These are phyloP conservation scores for Narcine bancroftii DNA, from an alignment of 2,113 vertebrate species.

Conservation along the genomic window DNA sequence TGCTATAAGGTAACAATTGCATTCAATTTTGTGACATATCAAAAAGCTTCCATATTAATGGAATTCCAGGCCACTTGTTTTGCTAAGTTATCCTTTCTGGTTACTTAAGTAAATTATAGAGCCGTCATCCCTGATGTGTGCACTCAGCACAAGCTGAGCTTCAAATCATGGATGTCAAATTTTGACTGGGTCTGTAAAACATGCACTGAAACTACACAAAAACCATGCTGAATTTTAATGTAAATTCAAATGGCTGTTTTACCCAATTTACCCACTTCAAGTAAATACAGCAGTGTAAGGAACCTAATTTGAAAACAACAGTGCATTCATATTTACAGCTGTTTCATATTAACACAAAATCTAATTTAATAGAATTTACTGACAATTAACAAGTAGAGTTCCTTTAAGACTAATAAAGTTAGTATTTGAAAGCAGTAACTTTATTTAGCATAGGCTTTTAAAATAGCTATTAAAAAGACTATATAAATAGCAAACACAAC, in stretches of 20 bases:
- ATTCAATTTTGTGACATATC: too few species aligned
- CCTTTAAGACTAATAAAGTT: background rate
- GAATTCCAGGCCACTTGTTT: background rate
- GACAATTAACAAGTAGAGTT: background rate
- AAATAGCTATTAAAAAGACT: background rate
- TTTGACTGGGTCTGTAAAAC: background rate
- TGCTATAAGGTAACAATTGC: too few species aligned
- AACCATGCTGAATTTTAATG: conserved; percentile 8
- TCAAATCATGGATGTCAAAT: background rate
- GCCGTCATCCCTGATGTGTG: background rate
- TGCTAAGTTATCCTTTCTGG: background rate
- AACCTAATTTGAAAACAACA: background rate
- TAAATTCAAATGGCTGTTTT: background rate
- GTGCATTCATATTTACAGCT: background rate
- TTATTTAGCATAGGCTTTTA: background rate
- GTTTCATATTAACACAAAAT: background rate
- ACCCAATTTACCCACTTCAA: background rate
- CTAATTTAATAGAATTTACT: conserved; percentile 10
- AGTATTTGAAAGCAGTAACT: background rate
- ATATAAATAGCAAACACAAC: background rate
- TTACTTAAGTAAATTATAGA: background rate
- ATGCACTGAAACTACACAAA: background rate
- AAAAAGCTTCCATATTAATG: too few species aligned
- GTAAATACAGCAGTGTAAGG: background rate
- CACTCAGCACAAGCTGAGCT: background rate